Conservation (phyloP, 2,888 invertebrate species). For the Crossocerus cetratus region DNA sequence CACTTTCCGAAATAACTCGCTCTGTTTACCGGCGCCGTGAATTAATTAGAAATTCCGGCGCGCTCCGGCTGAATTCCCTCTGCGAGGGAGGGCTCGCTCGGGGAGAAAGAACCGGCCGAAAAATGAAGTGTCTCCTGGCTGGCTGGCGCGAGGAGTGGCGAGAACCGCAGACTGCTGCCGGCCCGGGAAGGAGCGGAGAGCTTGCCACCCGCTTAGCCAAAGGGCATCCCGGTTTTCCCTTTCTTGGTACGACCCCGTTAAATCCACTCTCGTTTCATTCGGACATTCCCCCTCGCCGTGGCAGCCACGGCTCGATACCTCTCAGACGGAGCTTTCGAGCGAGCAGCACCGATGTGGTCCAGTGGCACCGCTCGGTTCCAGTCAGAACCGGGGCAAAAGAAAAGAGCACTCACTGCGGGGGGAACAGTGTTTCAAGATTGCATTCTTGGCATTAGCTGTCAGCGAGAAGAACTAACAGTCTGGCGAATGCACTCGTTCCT, state of each 20-base stretch:
- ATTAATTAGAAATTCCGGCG: too few relatives aligned
- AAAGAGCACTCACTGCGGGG: neutral
- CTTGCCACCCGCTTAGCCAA: neutral
- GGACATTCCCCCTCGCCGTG: neutral
- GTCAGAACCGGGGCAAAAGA: neutral
- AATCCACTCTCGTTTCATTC: conserved; percentile 3
- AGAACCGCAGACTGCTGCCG: too few relatives aligned
- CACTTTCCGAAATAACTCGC: too few relatives aligned
- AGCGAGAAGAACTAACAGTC: conserved; percentile 1
- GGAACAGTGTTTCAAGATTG: neutral
- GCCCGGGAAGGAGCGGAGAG: neutral
- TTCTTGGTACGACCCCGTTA: conserved; percentile 7
- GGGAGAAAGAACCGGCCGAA: too few relatives aligned
- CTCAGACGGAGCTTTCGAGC: neutral
- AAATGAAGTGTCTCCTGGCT: too few relatives aligned
- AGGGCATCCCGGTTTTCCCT: conserved; percentile 6
- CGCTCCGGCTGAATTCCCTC: too few relatives aligned
- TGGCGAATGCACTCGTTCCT: neutral
- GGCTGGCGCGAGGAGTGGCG: too few relatives aligned
- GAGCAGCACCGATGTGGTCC: neutral
- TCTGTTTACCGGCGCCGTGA: too few relatives aligned
- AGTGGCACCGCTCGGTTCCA: neutral
- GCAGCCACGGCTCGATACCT: conserved; percentile 1
- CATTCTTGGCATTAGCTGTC: conserved; percentile 15
- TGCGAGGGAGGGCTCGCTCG: too few relatives aligned